Percentiles rank a stretch among this genome's conserved stretches.
phyloP scores from a whole-genome alignment of 1,140 invertebrate species.

The Procambarus clarkii region DNA sequence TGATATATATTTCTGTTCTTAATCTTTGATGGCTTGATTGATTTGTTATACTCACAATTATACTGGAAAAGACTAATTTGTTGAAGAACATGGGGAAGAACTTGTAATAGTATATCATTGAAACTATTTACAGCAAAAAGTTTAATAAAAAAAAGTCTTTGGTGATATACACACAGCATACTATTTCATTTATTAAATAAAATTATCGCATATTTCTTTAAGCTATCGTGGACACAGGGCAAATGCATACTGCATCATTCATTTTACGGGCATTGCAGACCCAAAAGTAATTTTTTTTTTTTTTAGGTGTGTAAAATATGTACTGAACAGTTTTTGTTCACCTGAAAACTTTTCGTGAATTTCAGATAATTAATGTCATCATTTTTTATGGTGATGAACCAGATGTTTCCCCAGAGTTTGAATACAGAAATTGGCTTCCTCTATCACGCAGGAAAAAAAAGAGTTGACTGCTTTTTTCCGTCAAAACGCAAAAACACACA shows the following conservation, averaged over 20 bases:
- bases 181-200: too few species aligned
- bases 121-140: too few species aligned
- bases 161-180: too few species aligned
- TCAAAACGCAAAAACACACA: not conserved
- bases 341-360: slow-evolving; percentile 26
- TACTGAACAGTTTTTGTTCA: slow-evolving; percentile 9
- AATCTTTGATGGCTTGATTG: too few species aligned
- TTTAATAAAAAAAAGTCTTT: too few species aligned
- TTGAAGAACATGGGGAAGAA: not conserved
- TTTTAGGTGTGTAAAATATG: not conserved
- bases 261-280: not conserved
- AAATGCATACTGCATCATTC: not conserved
- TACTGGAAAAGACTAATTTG: too few species aligned
- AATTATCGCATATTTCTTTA: not conserved
- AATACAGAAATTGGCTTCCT: slow-evolving; percentile 32
- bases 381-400: slow-evolving; percentile 39
- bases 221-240: not conserved
- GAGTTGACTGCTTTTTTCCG: not conserved
- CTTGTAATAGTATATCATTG: too few species aligned
- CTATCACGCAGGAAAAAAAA: slow-evolving; percentile 20
- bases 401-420: slow-evolving; percentile 29
- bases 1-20: too few species aligned
- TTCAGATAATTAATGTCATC: slow-evolving; percentile 27
- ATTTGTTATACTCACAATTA: too few species aligned
- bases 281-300: not conserved